Conservation (phyloP, 2,888 invertebrate genomes). For the Nyleta sp. region DNA sequence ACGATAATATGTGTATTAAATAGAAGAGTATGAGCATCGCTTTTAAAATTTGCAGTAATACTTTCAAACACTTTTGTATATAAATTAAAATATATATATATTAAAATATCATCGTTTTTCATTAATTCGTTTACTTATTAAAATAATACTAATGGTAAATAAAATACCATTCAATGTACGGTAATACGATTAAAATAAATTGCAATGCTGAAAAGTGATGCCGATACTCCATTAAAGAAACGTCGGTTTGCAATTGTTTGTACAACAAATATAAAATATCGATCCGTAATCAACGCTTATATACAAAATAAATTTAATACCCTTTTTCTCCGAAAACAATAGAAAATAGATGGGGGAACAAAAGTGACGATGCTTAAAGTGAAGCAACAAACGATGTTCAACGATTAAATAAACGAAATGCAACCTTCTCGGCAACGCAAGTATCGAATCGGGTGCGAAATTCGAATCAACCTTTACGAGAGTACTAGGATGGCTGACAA, state of each 20-base stretch:
- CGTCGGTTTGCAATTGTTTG: background rate
- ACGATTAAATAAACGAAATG: slow-evolving; percentile 16
- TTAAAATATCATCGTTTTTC: too few relatives aligned
- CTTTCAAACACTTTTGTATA: slow-evolving; percentile 3
- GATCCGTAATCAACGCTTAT: slow-evolving; percentile 16
- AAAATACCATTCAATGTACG: background rate
- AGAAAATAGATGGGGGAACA: slow-evolving; percentile 18
- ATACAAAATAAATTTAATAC: slow-evolving; percentile 43
- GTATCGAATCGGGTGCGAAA: background rate
- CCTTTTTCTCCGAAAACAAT: slow-evolving; percentile 21
- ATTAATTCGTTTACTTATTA: background rate
- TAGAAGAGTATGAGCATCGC: background rate
- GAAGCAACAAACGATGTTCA: background rate
- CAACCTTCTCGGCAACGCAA: slow-evolving; percentile 13
- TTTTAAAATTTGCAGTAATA: slow-evolving; percentile 13
- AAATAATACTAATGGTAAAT: background rate
- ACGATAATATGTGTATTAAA: background rate
- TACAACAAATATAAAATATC: slow-evolving; percentile 38
- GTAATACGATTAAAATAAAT: too few relatives aligned
- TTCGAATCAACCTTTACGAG: too few relatives aligned
- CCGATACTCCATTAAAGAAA: slow-evolving; percentile 4
- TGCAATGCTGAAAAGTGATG: background rate
- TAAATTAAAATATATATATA: too few relatives aligned
- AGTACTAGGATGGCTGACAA: too few relatives aligned
- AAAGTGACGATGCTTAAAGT: background rate